Base-by-base conservation (phyloP, 2,113 vertebrate species). In the Raja brachyura region DNA sequence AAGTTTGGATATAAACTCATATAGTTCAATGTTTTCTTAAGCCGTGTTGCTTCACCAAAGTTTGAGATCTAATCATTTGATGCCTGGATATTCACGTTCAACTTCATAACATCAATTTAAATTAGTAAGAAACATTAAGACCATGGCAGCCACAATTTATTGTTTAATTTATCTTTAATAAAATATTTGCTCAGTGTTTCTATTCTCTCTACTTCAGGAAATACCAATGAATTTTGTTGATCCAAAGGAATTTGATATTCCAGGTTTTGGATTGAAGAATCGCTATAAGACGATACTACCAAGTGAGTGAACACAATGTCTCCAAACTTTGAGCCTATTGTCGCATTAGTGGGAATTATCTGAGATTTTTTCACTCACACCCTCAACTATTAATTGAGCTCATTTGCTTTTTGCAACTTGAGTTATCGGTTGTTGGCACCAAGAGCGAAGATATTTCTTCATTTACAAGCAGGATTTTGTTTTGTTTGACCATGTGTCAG, bases 171-270 rank as follows among this genome's bases (percentile, higher is more conserved):
- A 10, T 5, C 33, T 11, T 33, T 93, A n/a, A 75, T 48, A 68
- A 13, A 73, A 73, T 1, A 0, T 73, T 70, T 25, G 10, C 20
- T 48, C 25, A 28, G 4, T 74, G 54, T 39, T 48, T 93, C 31
- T 93, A 92, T 16, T 92, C 48, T 94, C 73, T 94, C 93, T 93
- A 95, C 95, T 90, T 93, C 95, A 99, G 99, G 98, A 99, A 96
- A 98, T 98, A 95, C 99, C 99, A 93, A 99, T 99, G 99, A 99
- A 99, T 94, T 99, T 99, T 95, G 98, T 99, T 95, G 98, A 99
- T 95, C 99, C 99, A 0, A 99, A 99, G 94, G 98, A 99, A 94
- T 99, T 99, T 81, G 97, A 97, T 96, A 98, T 99, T 95, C 98
- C 98, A 73, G 99, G 99, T 93, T 96, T 99, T 94, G 99, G 99